phyloP scores from a whole-genome alignment of 2,113 vertebrate genomes.

The Triplophysa rosa region DNA sequence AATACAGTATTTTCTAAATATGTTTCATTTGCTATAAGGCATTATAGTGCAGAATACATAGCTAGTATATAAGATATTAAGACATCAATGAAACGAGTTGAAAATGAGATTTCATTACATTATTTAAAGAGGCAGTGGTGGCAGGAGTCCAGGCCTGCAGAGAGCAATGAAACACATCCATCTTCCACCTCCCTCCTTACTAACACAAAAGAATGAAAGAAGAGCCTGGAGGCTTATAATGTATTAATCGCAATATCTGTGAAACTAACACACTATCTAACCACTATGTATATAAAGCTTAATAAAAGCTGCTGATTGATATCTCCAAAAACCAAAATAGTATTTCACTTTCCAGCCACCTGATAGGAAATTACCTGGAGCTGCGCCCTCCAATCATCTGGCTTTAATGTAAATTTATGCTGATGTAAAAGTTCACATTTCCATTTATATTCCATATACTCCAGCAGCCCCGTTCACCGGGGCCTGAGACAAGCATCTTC shows the following conservation, averaged over 20 bases:
- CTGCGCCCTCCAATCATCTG: neutral
- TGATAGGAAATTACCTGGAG: neutral
- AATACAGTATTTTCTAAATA: slow-evolving; percentile 14
- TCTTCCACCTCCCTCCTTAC: slow-evolving; percentile 7
- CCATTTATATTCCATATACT: slow-evolving; percentile 48
- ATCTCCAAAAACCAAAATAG: neutral
- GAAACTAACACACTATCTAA: slow-evolving; percentile 4
- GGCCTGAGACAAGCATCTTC: slow-evolving; percentile 50
- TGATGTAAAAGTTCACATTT: slow-evolving; percentile 47
- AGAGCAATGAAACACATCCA: neutral
- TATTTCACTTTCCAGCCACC: slow-evolving; percentile 3
- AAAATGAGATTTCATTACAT: slow-evolving; percentile 21
- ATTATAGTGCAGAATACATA: neutral
- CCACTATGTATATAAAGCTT: neutral
- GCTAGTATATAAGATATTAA: neutral
- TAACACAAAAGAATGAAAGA: slow-evolving; percentile 26
- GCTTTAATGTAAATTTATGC: slow-evolving; percentile 30
- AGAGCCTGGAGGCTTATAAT: neutral
- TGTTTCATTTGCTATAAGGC: neutral
- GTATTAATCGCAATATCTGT: neutral
- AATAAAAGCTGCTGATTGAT: slow-evolving; percentile 16
- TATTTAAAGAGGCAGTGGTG: neutral
- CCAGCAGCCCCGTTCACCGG: slow-evolving; percentile 34
- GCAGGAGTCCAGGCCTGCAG: neutral
- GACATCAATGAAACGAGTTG: neutral